phyloP scores from a whole-genome alignment of 2,888 invertebrate genomes.

The Tetanocera ferruginea region DNA sequence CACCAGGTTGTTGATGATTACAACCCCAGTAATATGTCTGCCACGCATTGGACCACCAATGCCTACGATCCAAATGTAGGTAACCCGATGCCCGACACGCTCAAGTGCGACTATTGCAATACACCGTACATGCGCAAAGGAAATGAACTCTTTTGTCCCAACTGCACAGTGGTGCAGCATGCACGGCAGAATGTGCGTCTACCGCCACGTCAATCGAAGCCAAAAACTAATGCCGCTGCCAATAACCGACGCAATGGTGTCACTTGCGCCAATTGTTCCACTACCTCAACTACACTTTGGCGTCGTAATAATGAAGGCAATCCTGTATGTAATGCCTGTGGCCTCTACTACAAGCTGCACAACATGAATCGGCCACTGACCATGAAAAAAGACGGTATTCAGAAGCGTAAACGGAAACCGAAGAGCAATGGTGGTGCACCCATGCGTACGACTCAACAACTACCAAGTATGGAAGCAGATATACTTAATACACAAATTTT shows the following conservation, averaged over 20 bases:
- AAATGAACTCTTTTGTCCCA: slow-evolving; percentile 57
- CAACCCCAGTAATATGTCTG: slow-evolving; percentile 55
- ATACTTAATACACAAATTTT: neutral
- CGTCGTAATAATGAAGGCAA: slow-evolving; percentile 88
- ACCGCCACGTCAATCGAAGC: slow-evolving; percentile 63
- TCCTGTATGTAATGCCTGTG: slow-evolving; percentile 90
- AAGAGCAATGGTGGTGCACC: slow-evolving; percentile 71
- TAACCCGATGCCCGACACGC: slow-evolving; percentile 49
- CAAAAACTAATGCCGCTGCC: slow-evolving; percentile 62
- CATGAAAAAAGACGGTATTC: slow-evolving; percentile 99
- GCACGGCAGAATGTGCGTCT: slow-evolving; percentile 53
- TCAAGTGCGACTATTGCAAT: slow-evolving; percentile 63
- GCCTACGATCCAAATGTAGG: slow-evolving; percentile 55
- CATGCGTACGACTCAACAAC: slow-evolving; percentile 52
- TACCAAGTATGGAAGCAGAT: slow-evolving; percentile 56
- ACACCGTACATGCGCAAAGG: slow-evolving; percentile 59
- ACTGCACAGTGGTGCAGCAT: slow-evolving; percentile 50
- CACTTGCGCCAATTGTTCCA: slow-evolving; percentile 76
- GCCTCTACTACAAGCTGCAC: slow-evolving; percentile 68
- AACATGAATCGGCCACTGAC: slow-evolving; percentile 88
- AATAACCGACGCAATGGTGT: slow-evolving; percentile 67
- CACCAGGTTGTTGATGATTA: slow-evolving; percentile 67
- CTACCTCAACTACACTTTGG: slow-evolving; percentile 84
- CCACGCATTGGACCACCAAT: slow-evolving; percentile 57
- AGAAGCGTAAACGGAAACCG: slow-evolving; percentile 95